These are phyloP conservation scores for Myiothlypis coronata DNA, from an alignment of 2,797 vertebrate species.

Conservation along the genomic window DNA sequence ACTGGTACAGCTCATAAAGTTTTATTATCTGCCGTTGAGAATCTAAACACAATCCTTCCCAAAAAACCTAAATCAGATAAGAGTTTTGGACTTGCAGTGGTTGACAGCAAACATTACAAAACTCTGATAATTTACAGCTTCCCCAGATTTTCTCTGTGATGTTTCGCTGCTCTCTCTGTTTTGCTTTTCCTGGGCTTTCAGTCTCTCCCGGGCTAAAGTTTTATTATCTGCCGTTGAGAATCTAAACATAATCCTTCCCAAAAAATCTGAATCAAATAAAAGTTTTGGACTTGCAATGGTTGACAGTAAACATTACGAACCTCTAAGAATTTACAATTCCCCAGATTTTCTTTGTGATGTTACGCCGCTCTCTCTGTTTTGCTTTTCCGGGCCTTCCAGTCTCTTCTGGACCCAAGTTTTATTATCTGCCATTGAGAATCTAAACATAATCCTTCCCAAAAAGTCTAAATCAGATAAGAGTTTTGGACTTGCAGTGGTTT, in stretches of 20 bases:
- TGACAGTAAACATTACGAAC: not conserved
- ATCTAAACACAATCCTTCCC: too few species aligned
- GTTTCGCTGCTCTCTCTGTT: too few species aligned
- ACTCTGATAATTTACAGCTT: accelerated
- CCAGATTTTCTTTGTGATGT: not conserved
- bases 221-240: not conserved
- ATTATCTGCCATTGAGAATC: not conserved
- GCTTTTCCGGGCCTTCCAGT: constrained; percentile 35
- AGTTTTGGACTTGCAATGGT: not conserved
- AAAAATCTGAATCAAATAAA: not conserved
- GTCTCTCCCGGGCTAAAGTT: not conserved
- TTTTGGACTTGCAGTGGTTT: not conserved
- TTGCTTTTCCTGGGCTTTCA: too few species aligned
- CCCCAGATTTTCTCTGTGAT: too few species aligned
- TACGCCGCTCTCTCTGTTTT: not conserved
- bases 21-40: too few species aligned
- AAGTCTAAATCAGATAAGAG: not conserved
- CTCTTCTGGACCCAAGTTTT: constrained; percentile 52
- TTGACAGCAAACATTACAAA: too few species aligned
- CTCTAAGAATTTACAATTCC: not conserved
- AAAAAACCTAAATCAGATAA: too few species aligned
- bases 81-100: too few species aligned
- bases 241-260: not conserved
- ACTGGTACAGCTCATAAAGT: not conserved
- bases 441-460: not conserved